phyloP scores from a whole-genome alignment of 2,888 invertebrate species.

The Helobdella robusta region DNA sequence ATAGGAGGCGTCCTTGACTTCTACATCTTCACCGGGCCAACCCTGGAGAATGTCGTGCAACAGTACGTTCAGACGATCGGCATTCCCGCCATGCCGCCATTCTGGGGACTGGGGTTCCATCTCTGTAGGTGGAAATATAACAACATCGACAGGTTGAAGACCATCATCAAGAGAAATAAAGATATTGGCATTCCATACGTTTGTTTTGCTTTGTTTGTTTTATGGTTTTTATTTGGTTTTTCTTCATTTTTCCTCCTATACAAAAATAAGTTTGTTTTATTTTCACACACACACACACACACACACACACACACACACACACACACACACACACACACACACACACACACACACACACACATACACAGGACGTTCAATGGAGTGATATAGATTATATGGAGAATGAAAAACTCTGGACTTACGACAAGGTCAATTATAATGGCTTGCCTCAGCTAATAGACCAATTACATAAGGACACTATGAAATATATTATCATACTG shows the following conservation, averaged over 20 bases:
- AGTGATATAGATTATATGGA: conserved; percentile 45
- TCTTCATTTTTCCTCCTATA: too few species aligned
- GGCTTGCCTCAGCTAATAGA: conserved; percentile 39
- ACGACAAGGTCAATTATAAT: conserved; percentile 37
- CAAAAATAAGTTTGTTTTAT: too few species aligned
- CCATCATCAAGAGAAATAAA: conserved; percentile 43
- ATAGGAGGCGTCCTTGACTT: conserved; percentile 74
- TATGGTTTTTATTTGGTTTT: not conserved
- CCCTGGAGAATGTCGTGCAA: conserved; percentile 54
- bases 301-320: too few species aligned
- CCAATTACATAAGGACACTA: conserved; percentile 39
- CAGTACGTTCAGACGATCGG: conserved; percentile 53
- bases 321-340: too few species aligned
- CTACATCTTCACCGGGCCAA: conserved; percentile 66
- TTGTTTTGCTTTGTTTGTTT: conserved; percentile 29
- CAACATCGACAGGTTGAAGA: conserved; percentile 35
- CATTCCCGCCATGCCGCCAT: conserved; percentile 39
- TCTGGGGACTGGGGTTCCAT: conserved; percentile 46
- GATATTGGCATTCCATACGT: conserved; percentile 48
- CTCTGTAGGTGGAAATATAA: conserved; percentile 43
- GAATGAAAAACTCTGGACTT: conserved; percentile 40
- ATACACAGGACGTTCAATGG: conserved; percentile 43
- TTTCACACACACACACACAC: too few species aligned
- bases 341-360: too few species aligned
- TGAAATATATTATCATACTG: conserved; percentile 42